These are phyloP conservation scores for Microctonus hyperodae DNA, from an alignment of 2,888 invertebrate genomes.

Conservation along the genomic window DNA sequence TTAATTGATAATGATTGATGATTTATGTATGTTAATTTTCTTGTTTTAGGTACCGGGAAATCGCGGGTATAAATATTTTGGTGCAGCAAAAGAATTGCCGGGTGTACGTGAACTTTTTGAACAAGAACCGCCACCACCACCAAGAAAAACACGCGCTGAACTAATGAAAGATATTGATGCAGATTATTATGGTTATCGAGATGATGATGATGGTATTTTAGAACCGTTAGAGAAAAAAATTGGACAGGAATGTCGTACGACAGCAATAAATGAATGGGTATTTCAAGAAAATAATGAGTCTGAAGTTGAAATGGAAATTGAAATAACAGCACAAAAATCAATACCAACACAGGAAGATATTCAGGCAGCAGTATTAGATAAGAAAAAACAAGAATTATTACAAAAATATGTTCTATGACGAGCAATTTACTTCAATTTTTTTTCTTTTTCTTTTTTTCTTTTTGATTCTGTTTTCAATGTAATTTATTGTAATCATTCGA, in stretches of 20 bases:
- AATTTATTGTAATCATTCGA: constrained; percentile 34
- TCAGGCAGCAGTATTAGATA: constrained; percentile 86
- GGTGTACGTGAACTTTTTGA: constrained; percentile 97
- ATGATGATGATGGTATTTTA: constrained; percentile 97
- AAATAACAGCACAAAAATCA: constrained; percentile 80
- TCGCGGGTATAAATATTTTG: constrained; percentile 98
- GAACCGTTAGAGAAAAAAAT: constrained; percentile 84
- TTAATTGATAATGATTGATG: background rate
- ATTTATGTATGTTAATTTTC: background rate
- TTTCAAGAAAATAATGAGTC: constrained; percentile 60
- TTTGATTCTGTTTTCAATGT: background rate
- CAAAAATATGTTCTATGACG: constrained; percentile 73
- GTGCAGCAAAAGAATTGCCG: constrained; percentile 96
- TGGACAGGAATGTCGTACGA: constrained; percentile 73
- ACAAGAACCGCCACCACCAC: constrained; percentile 90
- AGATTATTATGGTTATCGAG: constrained; percentile 98
- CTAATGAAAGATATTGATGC: constrained; percentile 98
- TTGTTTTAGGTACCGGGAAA: constrained; percentile 90
- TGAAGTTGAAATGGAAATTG: constrained; percentile 67
- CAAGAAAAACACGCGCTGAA: constrained; percentile 92
- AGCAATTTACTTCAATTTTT: no score
- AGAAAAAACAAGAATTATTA: constrained; percentile 91
- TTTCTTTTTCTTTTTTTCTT: constrained; percentile 19
- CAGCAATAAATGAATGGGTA: constrained; percentile 75
- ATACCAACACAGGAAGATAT: constrained; percentile 95